Evolutionary conservation across 2,113 vertebrate genomes (phyloP), one percentile per base, ranked within the genome.

Genomic region (Pogona vitticeps): DNA sequence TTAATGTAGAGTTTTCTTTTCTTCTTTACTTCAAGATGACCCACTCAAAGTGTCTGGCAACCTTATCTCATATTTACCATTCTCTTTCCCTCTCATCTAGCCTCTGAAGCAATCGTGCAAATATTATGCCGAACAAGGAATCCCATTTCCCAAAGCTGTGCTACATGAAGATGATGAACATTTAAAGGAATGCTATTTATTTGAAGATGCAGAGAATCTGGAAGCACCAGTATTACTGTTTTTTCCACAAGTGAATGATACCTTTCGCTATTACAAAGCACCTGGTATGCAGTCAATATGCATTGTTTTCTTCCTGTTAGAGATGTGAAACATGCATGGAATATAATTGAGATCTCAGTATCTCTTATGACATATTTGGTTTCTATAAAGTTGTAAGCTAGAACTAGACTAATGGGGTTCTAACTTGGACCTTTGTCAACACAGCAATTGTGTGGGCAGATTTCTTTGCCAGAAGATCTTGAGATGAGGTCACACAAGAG

Each of bases 211-310:
- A 0, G 88, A 96, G 52, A 95, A 96, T 81, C 92, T 94, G 68
- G 80, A 70, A 58, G 90, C 95, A 1, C 97, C 97, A 85, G 88
- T 97, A 2, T 90, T 97, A 36, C 73, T 97, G 0, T 97, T 97
- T 90, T 97, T 97, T 56, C 97, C 97, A 2, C 92, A 97, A 40
- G 95, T 97, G 89, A 97, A 97, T 86, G 92, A 91, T 20, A 97
- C 95, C 17, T 97, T 97, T 85, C 93, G 92, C 71, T 93, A 92
- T 40, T 94, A 96, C 88, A 95, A 94, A 93, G 95, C 95, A 75
- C 96, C 97, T 92, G 96, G 97, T 96, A 93, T 93, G 93, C 59
- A 28, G 23, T n/a, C 18, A 65, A 75, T 31, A 46, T 63, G 10
- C 31, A 71, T 36, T 46, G 13, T 33, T 65, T 20, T 52, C 46